Percentiles rank a stretch among this genome's conserved stretches.
phyloP scores from a whole-genome alignment of 2,797 vertebrate species.

The Tapirus indicus region DNA sequence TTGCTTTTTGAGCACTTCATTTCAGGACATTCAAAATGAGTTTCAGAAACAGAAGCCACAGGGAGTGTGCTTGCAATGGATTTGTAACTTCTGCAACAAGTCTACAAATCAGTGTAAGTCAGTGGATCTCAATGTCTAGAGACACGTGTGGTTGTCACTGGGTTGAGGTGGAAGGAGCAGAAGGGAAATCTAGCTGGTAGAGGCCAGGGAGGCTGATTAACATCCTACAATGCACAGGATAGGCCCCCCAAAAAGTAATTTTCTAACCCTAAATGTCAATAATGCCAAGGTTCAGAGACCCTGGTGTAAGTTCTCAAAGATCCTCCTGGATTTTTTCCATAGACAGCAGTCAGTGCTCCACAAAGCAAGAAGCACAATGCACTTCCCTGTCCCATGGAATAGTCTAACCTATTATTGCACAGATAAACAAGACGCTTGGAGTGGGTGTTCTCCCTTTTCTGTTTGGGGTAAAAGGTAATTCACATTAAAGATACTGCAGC shows the following conservation, averaged over 20 bases:
- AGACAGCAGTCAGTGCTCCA: neutral
- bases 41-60: neutral
- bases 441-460: neutral
- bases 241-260: neutral
- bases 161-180: accelerated
- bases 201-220: neutral
- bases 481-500: neutral
- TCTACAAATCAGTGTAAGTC: neutral
- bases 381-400: neutral
- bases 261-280: neutral
- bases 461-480: neutral
- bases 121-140: neutral
- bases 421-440: neutral
- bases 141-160: neutral
- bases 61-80: neutral
- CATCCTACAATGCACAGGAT: neutral
- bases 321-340: neutral
- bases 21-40: neutral
- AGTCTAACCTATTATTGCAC: neutral
- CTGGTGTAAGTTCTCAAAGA: neutral
- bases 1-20: neutral
- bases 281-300: neutral
- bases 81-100: neutral
- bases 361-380: neutral
- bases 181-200: neutral